Evolutionary conservation across 2,113 vertebrate species (phyloP).

Genomic region (Nibea coibor): DNA sequence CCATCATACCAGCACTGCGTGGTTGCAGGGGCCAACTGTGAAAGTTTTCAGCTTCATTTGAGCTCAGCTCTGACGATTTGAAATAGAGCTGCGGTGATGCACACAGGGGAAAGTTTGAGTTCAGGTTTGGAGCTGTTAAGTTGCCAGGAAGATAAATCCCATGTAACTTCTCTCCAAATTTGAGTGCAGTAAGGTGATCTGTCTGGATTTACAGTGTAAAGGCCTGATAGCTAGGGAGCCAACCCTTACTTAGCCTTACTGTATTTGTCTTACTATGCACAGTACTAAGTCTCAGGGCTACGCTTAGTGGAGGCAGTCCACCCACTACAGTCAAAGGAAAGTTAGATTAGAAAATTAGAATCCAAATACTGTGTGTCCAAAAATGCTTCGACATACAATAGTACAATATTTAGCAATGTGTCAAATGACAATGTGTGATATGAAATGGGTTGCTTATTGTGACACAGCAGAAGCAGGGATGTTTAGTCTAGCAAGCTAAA

Average conservation of each 20-base stretch:
- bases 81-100: neutral
- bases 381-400: neutral
- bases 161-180: conserved; percentile 9
- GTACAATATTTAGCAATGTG: neutral
- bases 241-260: neutral
- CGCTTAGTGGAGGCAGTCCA: neutral
- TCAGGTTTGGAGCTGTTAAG: neutral
- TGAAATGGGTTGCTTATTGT: neutral
- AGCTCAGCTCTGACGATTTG: conserved; percentile 15
- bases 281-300: neutral
- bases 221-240: neutral
- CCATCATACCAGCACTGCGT: neutral
- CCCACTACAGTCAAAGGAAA: neutral
- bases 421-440: neutral
- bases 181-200: neutral
- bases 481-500: no score
- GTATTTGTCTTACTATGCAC: neutral
- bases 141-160: conserved; percentile 5
- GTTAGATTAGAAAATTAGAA: neutral
- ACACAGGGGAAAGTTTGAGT: conserved; percentile 13
- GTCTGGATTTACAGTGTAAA: neutral
- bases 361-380: neutral
- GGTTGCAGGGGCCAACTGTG: conserved; percentile 21
- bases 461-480: neutral
- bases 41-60: conserved; percentile 36